A percentile compares a stretch with the other conserved stretches of the same genome.
These are phyloP conservation scores for Polypedilum pembai DNA, from an alignment of 1,140 invertebrate genomes.

Conservation along the genomic window DNA sequence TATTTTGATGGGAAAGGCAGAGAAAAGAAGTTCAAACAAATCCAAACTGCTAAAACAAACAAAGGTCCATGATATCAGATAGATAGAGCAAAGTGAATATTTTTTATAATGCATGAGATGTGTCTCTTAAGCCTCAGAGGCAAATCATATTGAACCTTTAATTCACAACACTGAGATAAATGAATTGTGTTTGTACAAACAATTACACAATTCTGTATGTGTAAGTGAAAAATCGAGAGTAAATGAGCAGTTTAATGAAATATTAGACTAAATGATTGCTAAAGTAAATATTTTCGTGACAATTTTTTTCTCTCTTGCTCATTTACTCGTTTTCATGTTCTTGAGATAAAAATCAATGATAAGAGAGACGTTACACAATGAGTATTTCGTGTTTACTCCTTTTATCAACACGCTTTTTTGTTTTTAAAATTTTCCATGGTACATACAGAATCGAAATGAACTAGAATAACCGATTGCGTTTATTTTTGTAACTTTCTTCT, in stretches of 20 bases:
- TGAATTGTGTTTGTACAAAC: background rate
- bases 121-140: background rate
- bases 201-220: background rate
- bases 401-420: too few relatives aligned
- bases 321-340: too few relatives aligned
- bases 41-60: background rate
- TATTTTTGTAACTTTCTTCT: background rate
- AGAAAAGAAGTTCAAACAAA: constrained; percentile 17
- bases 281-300: constrained; percentile 5
- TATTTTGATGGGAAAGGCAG: constrained; percentile 22
- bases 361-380: too few relatives aligned
- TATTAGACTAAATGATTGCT: constrained; percentile 9
- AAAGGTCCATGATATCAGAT: background rate
- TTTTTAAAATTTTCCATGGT: too few relatives aligned
- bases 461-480: too few relatives aligned
- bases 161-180: background rate
- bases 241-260: constrained; percentile 13
- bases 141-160: background rate
- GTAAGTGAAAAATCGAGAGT: background rate
- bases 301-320: background rate
- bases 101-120: constrained; percentile 3
- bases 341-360: too few relatives aligned
- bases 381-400: too few relatives aligned
- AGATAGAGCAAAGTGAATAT: background rate
- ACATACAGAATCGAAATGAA: too few relatives aligned